Evolutionary conservation across 92 coral and sea anemone species (phyloP), one percentile per base, ranked within the genome.

Genomic region (Phenganax marumi): DNA sequence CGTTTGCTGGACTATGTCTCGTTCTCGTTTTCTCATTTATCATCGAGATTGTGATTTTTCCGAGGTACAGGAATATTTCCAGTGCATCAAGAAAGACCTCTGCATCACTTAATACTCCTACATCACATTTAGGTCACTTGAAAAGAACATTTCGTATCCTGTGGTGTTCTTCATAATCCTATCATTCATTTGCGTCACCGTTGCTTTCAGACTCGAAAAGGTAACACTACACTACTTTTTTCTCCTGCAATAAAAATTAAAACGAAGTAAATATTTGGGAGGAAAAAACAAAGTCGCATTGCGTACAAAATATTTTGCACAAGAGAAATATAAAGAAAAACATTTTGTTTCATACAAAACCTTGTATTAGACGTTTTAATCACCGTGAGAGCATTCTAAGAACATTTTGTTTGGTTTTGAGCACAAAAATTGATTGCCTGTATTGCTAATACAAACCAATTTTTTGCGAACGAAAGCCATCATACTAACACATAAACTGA

Each of bases 1-100:
- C 98, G 0, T 80, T 92, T 60, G 68, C 90, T 12, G 88, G 91
- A 70, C 92, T 95, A n/a, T 92, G 95, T 65, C 75, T 95, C 19
- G 86, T 95, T 61, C 79, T 95, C 50, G 16, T 95, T 51, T 95
- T 92, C 85, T 92, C 96, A 61, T 95, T 92, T 84, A 70, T 95
- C 9, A 97, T 95, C 19, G 97, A 95, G 66, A 86, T 92, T 11
- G 66, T 88, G 13, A 88, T 95, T 58, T 78, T 95, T 0, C 98
- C 98, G 60, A 91, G 97, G 98, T 93, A 65, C 9, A 48, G 39
- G 56, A 0, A 25, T 21, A 14, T n/a, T 52, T 26, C 61, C 26
- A 26, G 21, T 53, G 52, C 68, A 69, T 71, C 3, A 52, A 63
- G 8, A 47, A 17, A 25, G 1, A 0, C 13, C n/a, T 26, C 8